Evolutionary conservation across 2,113 vertebrate species (phyloP), one percentile per base, ranked within the genome.

Genomic region (Platycercus adscitus): DNA sequence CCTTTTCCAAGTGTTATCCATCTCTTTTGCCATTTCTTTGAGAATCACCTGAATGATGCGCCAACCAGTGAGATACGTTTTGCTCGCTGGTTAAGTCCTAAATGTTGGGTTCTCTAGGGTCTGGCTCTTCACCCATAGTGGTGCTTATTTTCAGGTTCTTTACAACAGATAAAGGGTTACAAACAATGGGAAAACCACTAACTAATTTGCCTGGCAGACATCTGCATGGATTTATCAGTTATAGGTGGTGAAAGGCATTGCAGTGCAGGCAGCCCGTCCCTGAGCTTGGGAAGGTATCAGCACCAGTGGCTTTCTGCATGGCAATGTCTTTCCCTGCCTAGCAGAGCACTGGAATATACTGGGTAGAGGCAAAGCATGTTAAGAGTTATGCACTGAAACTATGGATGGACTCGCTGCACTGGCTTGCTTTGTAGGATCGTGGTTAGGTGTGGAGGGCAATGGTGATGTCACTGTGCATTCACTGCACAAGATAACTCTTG

Each of bases 1-100:
- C 97, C 97, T 98, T 96, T 93, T 86, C 69, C 93, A 90, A 63
- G 39, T 95, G 89, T 97, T 95, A 49, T 96, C 93, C 85, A 92
- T 97, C 71, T 95, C 88, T 95, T 90, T 52, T 88, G 88, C 61
- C 87, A 65, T 88, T 85, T 97, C 58, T 91, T 93, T 95, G 69
- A 86, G 76, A 91, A 56, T 95, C 88, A 72, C 96, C 37, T 65
- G 88, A 95, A 52, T 89, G 64, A 81, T 31, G 13, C 80, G 43
- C 81, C 56, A 31, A 23, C 46, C 46, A 76, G 86, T 19, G 70
- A 76, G 94, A 64, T 73, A 52, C 2, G 0, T 87, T 78, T 93
- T 69, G 37, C 44, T 88, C 79, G 13, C 56, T 81, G 56, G 33
- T 82, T 78, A 88, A 88, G 43, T 72, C 39, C 7, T 11, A 70